A percentile compares a stretch with the other conserved stretches of the same genome.
These are phyloP conservation scores for Cyrtorhinus lividipennis DNA, from an alignment of 1,140 invertebrate species.

Conservation along the genomic window DNA sequence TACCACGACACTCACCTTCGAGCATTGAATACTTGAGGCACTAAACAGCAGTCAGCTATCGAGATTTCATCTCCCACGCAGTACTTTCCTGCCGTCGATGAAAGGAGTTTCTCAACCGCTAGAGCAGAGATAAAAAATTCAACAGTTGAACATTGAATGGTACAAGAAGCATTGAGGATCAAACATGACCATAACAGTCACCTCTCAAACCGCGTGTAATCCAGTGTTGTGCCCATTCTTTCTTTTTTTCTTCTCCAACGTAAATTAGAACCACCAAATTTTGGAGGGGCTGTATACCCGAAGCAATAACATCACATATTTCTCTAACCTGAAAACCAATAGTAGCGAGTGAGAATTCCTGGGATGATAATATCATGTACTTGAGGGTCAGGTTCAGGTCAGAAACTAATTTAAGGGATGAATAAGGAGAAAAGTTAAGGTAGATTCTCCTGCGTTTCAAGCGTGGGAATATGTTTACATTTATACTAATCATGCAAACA, in stretches of 20 bases:
- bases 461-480: no score
- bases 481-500: no score
- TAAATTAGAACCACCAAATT: conserved; percentile 77
- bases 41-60: conserved; percentile 85
- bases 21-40: conserved; percentile 87
- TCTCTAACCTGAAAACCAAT: conserved; percentile 43
- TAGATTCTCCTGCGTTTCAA: no score
- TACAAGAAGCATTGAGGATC: background rate
- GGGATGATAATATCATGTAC: no score
- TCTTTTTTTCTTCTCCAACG: conserved; percentile 70
- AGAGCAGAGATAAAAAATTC: no score
- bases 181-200: conserved; percentile 25
- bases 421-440: no score
- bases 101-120: conserved; percentile 76
- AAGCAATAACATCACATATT: conserved; percentile 68
- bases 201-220: conserved; percentile 72
- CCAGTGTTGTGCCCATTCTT: conserved; percentile 86
- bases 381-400: no score
- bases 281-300: conserved; percentile 90
- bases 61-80: conserved; percentile 88
- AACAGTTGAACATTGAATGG: background rate
- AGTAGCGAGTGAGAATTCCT: no score
- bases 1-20: no score
- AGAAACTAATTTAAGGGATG: no score
- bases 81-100: conserved; percentile 75